Base-by-base conservation (phyloP, 2,888 invertebrate genomes). In the Calameuta idolon region DNA sequence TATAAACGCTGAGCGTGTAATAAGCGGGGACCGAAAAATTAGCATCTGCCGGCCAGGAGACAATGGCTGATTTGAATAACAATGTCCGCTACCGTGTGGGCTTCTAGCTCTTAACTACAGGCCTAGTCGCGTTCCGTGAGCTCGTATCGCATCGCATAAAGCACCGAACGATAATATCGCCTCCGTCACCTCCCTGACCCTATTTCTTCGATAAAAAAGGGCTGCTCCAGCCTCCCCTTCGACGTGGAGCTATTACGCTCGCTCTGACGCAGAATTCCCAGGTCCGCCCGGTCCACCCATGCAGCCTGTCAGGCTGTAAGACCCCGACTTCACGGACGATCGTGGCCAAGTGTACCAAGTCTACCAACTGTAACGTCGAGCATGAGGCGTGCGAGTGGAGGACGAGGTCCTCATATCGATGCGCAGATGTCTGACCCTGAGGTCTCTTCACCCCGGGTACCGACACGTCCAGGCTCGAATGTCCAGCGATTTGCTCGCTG, bases 11-110 rank as follows among this genome's bases (percentile, higher is more conserved):
- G 84, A 85, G 88, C 87, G 87, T 87, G 89, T 90, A 90, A 89
- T 89, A 88, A 90, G 85, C 86, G 85, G 86, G 83, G 84, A 85
- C 85, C 85, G 83, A 90, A 89, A 90, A 90, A 90, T 90, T 89
- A 89, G 87, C 90, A 90, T 90, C 88, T 86, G 86, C 89, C 86
- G 78, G 82, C 81, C 79, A 80, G 80, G 84, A 90, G 89, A 90
- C 90, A 90, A 90, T 90, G 88, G 85, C 87, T 90, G 88, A 90
- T 90, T 90, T 90, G 90, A 90, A 90, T 90, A 90, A 90, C 90
- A 90, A 90, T 90, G 90, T 89, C 84, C 87, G 90, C 90, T 90
- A 90, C 90, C 88, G 90, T 90, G 90, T 90, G 90, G 90, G 90
- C 90, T 90, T 90, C 90, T 89, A 89, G 87, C 88, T 89, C 88